These are phyloP conservation scores for Ophion slaviceki DNA, from an alignment of 2,888 invertebrate genomes.

Conservation along the genomic window DNA sequence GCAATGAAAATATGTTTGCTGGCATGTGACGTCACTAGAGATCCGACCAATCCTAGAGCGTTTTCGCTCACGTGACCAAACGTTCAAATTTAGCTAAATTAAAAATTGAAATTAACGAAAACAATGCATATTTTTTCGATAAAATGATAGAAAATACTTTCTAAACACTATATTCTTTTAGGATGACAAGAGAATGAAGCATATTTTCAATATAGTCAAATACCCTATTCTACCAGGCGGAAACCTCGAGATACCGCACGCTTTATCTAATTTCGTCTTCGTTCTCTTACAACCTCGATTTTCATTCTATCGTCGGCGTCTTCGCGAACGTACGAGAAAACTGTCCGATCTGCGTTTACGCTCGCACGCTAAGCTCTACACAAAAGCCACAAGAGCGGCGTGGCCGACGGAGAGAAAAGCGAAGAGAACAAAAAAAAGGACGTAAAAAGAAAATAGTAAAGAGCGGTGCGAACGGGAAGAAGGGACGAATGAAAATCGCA, in stretches of 20 bases:
- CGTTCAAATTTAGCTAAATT: no score
- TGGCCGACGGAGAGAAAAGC: neutral
- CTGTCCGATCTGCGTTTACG: slow-evolving; percentile 11
- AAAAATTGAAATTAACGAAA: no score
- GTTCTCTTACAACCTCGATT: neutral
- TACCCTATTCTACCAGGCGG: neutral
- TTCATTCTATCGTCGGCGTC: slow-evolving; percentile 11
- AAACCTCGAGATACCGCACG: neutral
- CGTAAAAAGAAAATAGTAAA: neutral
- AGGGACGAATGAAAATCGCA: slow-evolving; percentile 30
- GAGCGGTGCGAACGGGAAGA: slow-evolving; percentile 5
- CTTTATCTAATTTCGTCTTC: neutral
- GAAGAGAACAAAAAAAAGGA: neutral
- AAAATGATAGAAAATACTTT: no score
- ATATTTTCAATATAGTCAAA: no score
- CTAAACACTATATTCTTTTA: no score
- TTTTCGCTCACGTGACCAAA: no score
- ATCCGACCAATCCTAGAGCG: no score
- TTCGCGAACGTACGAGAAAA: slow-evolving; percentile 4
- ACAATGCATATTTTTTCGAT: no score
- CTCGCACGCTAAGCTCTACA: neutral
- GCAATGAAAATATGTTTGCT: no score
- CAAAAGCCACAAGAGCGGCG: slow-evolving; percentile 27
- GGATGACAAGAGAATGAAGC: no score
- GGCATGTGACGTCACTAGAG: no score